Percentiles rank a stretch among this genome's conserved stretches.
phyloP scores from a whole-genome alignment of 2,797 vertebrate species.

The Loris lydekkerianus region DNA sequence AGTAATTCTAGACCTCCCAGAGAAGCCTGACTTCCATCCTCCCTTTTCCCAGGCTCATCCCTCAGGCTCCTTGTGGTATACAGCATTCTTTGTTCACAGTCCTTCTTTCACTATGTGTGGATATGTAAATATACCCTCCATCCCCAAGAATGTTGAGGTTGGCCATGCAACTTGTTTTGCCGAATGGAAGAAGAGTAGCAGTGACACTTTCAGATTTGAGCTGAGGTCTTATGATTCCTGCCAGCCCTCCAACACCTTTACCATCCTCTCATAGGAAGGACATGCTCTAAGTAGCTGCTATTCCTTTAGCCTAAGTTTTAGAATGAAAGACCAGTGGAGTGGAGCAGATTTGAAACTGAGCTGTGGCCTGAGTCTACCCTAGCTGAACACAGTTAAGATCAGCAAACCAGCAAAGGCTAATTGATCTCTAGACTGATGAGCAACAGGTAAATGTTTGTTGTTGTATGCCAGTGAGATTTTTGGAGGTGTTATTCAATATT shows the following conservation, averaged over 20 bases:
- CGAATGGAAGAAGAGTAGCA: not conserved
- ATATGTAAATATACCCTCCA: not conserved
- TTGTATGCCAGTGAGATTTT: not conserved
- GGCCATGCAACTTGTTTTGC: not conserved
- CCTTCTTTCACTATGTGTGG: not conserved
- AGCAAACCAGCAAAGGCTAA: not conserved
- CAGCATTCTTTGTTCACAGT: not conserved
- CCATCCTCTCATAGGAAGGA: not conserved
- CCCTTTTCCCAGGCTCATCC: not conserved
- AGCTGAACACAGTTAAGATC: not conserved
- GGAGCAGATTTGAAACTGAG: not conserved
- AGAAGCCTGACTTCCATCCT: not conserved
- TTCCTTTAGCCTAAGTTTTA: not conserved
- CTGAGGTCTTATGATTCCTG: not conserved
- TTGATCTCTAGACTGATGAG: not conserved
- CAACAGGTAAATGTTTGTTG: not conserved
- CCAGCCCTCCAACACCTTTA: not conserved
- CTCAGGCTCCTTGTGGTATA: not conserved
- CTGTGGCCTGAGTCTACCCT: not conserved
- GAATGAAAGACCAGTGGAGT: not conserved
- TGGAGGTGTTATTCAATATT: not conserved
- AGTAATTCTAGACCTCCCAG: not conserved
- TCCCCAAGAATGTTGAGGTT: not conserved
- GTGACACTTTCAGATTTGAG: not conserved
- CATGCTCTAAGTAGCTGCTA: not conserved